phyloP scores from a whole-genome alignment of 2,113 vertebrate genomes.

The Sakesphorus luctuosus region DNA sequence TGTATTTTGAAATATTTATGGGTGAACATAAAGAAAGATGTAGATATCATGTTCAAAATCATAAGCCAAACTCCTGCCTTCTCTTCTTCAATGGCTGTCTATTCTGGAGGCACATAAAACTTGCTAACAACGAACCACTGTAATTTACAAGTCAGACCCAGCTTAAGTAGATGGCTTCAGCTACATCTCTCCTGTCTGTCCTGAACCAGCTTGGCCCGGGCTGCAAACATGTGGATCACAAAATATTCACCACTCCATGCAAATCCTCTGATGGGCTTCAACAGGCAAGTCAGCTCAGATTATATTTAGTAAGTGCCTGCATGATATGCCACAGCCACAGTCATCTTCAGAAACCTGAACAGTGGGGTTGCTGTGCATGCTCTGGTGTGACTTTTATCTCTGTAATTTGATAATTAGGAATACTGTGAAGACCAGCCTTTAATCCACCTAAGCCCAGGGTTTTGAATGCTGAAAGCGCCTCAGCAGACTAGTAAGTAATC shows the following conservation, averaged over 20 bases:
- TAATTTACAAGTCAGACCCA: not conserved
- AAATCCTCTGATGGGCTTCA: not conserved
- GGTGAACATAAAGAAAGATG: not conserved
- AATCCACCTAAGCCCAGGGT: not conserved
- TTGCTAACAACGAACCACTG: not conserved
- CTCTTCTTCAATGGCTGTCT: not conserved
- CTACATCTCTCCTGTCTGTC: not conserved
- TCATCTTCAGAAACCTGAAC: not conserved
- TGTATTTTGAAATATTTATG: conserved; percentile 24
- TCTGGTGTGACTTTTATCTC: not conserved
- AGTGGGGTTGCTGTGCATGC: not conserved
- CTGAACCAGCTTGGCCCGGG: not conserved
- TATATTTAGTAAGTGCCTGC: not conserved
- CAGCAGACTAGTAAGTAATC: not conserved
- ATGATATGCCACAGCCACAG: not conserved
- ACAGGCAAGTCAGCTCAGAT: not conserved
- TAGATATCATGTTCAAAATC: conserved; percentile 10
- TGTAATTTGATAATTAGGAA: not conserved
- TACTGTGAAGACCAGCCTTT: not conserved
- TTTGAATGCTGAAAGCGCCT: not conserved
- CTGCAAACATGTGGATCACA: not conserved
- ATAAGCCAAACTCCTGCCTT: not conserved
- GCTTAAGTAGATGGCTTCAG: not conserved
- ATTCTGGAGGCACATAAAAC: not conserved
- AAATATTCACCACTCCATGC: not conserved